Conservation (phyloP, 2,888 invertebrate genomes). For the Anodontia alba region DNA sequence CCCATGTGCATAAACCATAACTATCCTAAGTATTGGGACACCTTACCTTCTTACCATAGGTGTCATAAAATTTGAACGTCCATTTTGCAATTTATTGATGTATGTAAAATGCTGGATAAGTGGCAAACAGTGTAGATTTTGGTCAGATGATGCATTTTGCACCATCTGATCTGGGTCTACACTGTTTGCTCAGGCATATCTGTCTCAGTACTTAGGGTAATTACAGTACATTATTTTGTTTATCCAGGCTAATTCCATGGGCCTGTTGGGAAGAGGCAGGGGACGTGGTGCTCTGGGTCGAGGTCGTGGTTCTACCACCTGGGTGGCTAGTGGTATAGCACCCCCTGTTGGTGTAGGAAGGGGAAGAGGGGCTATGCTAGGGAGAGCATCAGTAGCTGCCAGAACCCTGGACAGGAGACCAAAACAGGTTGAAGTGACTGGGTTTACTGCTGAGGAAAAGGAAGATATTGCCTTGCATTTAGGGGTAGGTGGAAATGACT, state of each 20-base stretch:
- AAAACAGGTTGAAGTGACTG: constrained; percentile 93
- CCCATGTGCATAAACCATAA: too few species aligned
- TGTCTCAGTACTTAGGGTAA: too few species aligned
- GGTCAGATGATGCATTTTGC: too few species aligned
- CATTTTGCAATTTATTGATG: too few species aligned
- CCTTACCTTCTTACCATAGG: too few species aligned
- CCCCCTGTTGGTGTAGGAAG: constrained; percentile 68
- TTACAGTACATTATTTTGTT: too few species aligned
- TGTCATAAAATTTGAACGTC: too few species aligned
- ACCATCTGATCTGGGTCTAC: too few species aligned
- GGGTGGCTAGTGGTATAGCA: constrained; percentile 48
- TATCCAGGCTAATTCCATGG: constrained; percentile 83
- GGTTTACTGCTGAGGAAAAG: constrained; percentile 93
- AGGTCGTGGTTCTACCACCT: constrained; percentile 68
- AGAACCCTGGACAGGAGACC: constrained; percentile 92
- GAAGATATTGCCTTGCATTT: constrained; percentile 93
- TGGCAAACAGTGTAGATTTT: too few species aligned
- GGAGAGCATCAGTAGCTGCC: constrained; percentile 62
- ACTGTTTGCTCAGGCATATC: too few species aligned
- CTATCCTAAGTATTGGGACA: too few species aligned
- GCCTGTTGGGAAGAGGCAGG: constrained; percentile 76
- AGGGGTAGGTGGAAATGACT: constrained; percentile 88
- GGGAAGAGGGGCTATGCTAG: constrained; percentile 64
- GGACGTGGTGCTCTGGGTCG: constrained; percentile 75
- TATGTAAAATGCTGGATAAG: too few species aligned